Base-by-base conservation (phyloP, 2,888 invertebrate genomes). In the Pyrochroa serraticornis region DNA sequence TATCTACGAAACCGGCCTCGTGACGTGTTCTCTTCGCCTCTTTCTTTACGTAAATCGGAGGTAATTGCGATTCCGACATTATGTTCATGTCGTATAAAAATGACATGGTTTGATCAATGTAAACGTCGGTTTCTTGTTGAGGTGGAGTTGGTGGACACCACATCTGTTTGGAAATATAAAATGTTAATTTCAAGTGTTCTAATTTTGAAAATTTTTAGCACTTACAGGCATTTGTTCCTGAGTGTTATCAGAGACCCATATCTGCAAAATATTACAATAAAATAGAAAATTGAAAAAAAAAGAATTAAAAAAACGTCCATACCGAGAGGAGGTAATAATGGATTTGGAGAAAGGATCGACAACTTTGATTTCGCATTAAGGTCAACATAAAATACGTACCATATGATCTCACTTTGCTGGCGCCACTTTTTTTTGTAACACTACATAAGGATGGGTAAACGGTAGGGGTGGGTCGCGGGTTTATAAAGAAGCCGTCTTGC, bases 111-210 rank as follows among this genome's bases (percentile, higher is more conserved):
- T 87, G 85, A 77, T 97, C 97, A 67, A 94, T 88, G 82, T 95
- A 95, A 54, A 95, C 84, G 79, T 97, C 97, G 74, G 90, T 89
- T 72, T 95, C 95, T 77, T 93, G 92, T 77, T 91, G 89, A 7
- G 97, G 97, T 56, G 97, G 97, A 12, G 97, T 97, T 54, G 97
- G 97, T 50, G 97, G 97, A 68, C 93, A 89, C 97, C 97, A 98
- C 84, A 95, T 88, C 96, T 97, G 80, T 68, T 72, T 66, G 48
- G 45, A 60, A 59, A 49, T 42, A 59, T 1, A 38, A 36, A 10
- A 8, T 6, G 12, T 37, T 30, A n/a, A 37, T n/a, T 32, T 7
- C 31, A 30, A 2, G 30, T 31, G n/a, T n/a, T 48, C 9, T 30
- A 35, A 30, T 39, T 9, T 33, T 39, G 1, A 47, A 62, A 48